Base-by-base conservation (phyloP, 2,888 invertebrate genomes). In the Nephrotoma appendiculata region DNA sequence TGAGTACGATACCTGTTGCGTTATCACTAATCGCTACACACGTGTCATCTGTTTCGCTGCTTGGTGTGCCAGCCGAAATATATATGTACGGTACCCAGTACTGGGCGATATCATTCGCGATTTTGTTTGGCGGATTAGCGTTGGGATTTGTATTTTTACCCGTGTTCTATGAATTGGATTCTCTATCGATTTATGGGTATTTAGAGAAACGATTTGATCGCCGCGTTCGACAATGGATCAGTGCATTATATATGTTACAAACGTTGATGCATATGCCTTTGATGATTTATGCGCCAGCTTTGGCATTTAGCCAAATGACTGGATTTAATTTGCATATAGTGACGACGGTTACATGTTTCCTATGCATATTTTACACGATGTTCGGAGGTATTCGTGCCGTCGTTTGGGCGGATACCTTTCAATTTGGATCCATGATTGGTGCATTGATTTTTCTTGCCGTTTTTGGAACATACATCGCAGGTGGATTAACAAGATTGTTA, bases 311-410 rank as follows among this genome's bases (percentile, higher is more conserved):
- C 89, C 93, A 95, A 90, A 96, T 96, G 11, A 95, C 95, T 83
- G 95, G 95, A 41, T 93, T 95, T 5, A 91, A 94, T 88, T 92
- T 95, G 4, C 94, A 94, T 89, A 91, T 93, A 0, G 93, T 96
- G 57, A 94, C 95, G 1, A 93, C 95, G 0, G 92, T 95, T 0
- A 93, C 95, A n/a, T 95, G 95, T 89, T 91, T 94, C 1, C 92
- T 95, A 1, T 96, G 96, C 89, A 95, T 96, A 41, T 95, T 96
- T 86, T 95, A 96, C 89, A 96, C 96, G 1, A 95, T 95, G 0
- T 90, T 96, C 52, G 96, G 94, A 90, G 92, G 92, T 89, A 87
- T 87, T 31, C 92, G 91, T 90, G 95, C 95, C 2, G 94, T 95
- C 6, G 94, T 95, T 2, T 94, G 94, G 92, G 94, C 95, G 3